Base-by-base conservation (phyloP, 37 sponge, comb jelly and placozoan genomes). In the Haliclona indistincta region DNA sequence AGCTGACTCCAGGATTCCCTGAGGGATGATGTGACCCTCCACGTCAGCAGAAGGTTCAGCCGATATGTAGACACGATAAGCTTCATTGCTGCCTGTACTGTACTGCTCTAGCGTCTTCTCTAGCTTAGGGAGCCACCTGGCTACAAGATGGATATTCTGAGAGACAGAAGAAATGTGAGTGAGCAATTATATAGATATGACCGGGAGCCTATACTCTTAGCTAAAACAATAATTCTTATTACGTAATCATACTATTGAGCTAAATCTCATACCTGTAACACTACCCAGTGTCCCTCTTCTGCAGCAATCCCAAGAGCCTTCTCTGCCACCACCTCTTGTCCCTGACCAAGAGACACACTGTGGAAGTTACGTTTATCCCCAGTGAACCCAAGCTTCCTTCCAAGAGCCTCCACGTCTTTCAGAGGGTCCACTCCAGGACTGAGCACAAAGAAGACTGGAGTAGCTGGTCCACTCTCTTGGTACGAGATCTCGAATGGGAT, bases 381-480 rank as follows among this genome's bases (percentile, higher is more conserved):
- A 5, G 95, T 94, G 64, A 92, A 91, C 43, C 95, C 95, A 2
- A 97, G 88, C 79, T 94, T 97, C 78, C 91, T 91, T 7, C 98
- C 98, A 32, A 97, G 77, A 38, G 80, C 78, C 58, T 97, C 98
- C 40, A 97, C 98, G 73, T 94, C 98, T 80, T 97, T 97, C 56
- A 97, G 86, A 2, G 98, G 98, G 63, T 97, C 98, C 26, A 97
- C 98, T 32, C 98, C 98, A 41, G 98, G 95, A n/a, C 89, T 88
- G 20, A 97, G 88, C 63, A 97, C 91, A 82, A 97, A 97, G 95
- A 97, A 97, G 38, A 97, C 82, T 2, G 98, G 98, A 42, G 98
- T 97, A 20, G 74, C 93, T 19, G 98, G 98, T 15, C 90, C 90
- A 30, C 90, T 97, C 74, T 97, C 98, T 53, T 92, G 79, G 67